Base-by-base conservation (phyloP, 2,888 invertebrate species). In the Melangyna quadrimaculata region DNA sequence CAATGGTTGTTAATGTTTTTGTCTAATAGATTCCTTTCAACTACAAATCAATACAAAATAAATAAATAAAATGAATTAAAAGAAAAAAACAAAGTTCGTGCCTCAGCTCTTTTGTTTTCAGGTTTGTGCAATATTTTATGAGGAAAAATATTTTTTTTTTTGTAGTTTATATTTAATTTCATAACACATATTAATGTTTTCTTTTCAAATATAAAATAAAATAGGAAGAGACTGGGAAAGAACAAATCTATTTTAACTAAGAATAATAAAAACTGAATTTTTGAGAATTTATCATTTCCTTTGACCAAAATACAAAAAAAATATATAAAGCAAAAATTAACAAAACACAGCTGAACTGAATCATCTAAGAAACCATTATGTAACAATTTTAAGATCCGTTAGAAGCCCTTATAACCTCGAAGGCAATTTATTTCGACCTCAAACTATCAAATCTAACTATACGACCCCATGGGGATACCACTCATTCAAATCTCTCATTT, bases 381-480 rank as follows among this genome's bases (percentile, higher is more conserved):
- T 14, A 35, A 35, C 37, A 37, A 65, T 72, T 37, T 32, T 0
- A 7, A 9, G 14, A 61, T 37, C 70, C 75, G 63, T 71, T 81
- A 71, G 73, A 48, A 65, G 22, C 80, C 80, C 70, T 81, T 75
- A 63, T 75, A 63, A 81, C 75, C 75, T 74, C 24, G 29, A 32
- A 63, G 59, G 63, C 24, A 81, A 73, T 57, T 63, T 45, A 27
- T 69, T 61, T 43, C 24, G 9, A 29, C 24, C 40, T 12, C 37
- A 59, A 69, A 43, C 22, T 7, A n/a, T 57, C 40, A 37, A 19
- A 24, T 29, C 63, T 5, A 53, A 55, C 12, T 19, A 45, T 57
- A 51, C 10, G 40, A 61, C 63, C 37, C 8, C 71, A 63, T 17
- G 48, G 69, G 17, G 10, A n/a, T 27, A 77, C 7, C 45, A 67